phyloP scores from a whole-genome alignment of 2,888 invertebrate genomes.

The Aphodius granarius region DNA sequence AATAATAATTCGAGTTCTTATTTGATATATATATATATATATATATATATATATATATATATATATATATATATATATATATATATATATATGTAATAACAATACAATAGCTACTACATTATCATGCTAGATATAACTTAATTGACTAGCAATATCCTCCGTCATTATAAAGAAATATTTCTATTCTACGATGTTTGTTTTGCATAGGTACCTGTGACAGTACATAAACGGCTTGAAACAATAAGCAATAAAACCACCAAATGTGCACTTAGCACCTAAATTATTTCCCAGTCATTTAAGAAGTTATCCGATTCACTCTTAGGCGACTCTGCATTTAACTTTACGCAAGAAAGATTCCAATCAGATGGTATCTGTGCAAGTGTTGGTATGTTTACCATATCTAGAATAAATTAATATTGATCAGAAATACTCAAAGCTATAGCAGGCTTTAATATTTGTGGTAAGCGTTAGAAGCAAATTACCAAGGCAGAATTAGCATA shows the following conservation, averaged over 20 bases:
- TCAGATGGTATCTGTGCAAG: slow-evolving; percentile 60
- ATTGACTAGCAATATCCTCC: neutral
- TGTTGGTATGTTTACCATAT: slow-evolving; percentile 47
- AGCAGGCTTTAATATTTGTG: neutral
- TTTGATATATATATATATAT: too few species aligned
- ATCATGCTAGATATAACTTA: neutral
- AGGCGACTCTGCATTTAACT: slow-evolving; percentile 38
- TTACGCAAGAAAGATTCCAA: slow-evolving; percentile 61
- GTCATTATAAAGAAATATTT: neutral
- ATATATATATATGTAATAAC: neutral
- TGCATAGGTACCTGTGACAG: neutral
- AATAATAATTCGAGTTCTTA: neutral
- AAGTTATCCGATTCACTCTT: slow-evolving; percentile 43
- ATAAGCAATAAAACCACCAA: slow-evolving; percentile 10
- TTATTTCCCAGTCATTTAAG: slow-evolving; percentile 50
- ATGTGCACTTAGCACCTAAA: slow-evolving; percentile 32
- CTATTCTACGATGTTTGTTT: neutral
- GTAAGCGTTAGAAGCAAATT: neutral
- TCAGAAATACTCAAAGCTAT: slow-evolving; percentile 19
- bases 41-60: too few species aligned
- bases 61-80: too few species aligned
- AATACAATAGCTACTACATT: neutral
- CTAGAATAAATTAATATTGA: slow-evolving; percentile 1
- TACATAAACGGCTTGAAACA: slow-evolving; percentile 8
- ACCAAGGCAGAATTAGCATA: neutral